phyloP scores from a whole-genome alignment of 2,888 invertebrate genomes.

The Scaptomyza parva region DNA sequence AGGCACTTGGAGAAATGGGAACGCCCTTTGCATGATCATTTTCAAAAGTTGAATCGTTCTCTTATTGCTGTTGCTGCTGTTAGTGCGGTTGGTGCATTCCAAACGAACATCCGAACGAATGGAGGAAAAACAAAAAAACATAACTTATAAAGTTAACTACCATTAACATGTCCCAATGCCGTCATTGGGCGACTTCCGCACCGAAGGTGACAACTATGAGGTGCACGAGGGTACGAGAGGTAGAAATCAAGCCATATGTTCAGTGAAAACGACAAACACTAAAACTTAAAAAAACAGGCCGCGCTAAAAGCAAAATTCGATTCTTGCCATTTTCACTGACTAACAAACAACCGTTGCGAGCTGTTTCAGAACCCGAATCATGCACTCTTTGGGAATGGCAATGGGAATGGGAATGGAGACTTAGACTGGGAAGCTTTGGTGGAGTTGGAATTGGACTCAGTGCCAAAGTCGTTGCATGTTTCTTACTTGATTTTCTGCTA shows the following conservation, averaged over 20 bases:
- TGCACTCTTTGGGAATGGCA: slow-evolving; percentile 26
- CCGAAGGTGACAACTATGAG: slow-evolving; percentile 68
- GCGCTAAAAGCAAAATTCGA: slow-evolving; percentile 80
- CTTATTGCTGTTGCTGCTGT: neutral
- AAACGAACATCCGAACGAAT: slow-evolving; percentile 1
- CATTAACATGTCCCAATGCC: slow-evolving; percentile 72
- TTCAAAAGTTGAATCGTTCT: slow-evolving; percentile 8
- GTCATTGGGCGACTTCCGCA: slow-evolving; percentile 70
- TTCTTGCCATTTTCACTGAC: slow-evolving; percentile 76
- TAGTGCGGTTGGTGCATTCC: slow-evolving; percentile 6
- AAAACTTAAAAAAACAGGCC: slow-evolving; percentile 76
- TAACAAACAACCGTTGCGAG: slow-evolving; percentile 77
- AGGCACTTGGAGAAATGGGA: slow-evolving; percentile 12
- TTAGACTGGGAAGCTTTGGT: slow-evolving; percentile 27
- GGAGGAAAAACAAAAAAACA: slow-evolving; percentile 36
- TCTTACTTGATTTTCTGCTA: slow-evolving; percentile 80
- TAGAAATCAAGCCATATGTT: slow-evolving; percentile 73
- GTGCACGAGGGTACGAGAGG: slow-evolving; percentile 1
- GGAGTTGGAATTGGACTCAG: slow-evolving; percentile 48
- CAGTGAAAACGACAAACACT: slow-evolving; percentile 72
- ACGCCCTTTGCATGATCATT: slow-evolving; percentile 54
- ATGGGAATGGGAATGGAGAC: slow-evolving; percentile 21
- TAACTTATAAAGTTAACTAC: slow-evolving; percentile 74
- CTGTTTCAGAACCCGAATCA: slow-evolving; percentile 26
- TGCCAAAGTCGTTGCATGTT: slow-evolving; percentile 78